A percentile compares a stretch with the other conserved stretches of the same genome.
Evolutionary conservation across 2,113 vertebrate species (phyloP).

Genomic region (Centropus bengalensis): DNA sequence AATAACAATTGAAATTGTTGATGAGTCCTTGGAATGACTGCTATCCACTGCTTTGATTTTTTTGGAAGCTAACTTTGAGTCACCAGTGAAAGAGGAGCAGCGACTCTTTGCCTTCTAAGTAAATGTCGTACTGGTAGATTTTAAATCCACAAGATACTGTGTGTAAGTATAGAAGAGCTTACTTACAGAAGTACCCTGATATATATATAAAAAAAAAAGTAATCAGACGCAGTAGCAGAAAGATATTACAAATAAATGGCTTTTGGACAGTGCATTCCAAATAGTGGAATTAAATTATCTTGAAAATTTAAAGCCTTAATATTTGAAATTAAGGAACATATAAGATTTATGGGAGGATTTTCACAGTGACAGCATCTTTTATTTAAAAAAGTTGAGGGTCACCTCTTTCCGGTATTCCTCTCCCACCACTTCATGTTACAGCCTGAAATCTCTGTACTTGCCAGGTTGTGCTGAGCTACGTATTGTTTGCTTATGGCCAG

Average conservation of each 20-base stretch:
- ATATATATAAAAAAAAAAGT: background rate
- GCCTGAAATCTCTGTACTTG: background rate
- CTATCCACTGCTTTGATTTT: background rate
- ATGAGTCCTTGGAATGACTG: accelerated
- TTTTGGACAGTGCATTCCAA: background rate
- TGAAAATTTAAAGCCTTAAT: background rate
- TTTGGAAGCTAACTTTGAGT: background rate
- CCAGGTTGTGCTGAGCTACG: background rate
- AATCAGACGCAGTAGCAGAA: background rate
- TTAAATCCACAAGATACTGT: background rate
- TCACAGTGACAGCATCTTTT: background rate
- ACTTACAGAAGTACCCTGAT: background rate
- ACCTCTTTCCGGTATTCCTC: accelerated
- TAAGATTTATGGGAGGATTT: background rate
- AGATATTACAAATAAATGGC: background rate
- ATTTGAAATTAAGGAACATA: background rate
- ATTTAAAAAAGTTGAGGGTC: background rate
- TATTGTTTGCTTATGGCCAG: background rate
- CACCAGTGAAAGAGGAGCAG: accelerated
- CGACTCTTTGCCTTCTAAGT: background rate
- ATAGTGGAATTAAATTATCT: background rate
- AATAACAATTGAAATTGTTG: background rate
- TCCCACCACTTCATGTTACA: background rate
- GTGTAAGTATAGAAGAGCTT: background rate
- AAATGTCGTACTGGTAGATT: background rate